Conservation (phyloP, 92 coral and sea anemone genomes). For the Bergia sp. region DNA sequence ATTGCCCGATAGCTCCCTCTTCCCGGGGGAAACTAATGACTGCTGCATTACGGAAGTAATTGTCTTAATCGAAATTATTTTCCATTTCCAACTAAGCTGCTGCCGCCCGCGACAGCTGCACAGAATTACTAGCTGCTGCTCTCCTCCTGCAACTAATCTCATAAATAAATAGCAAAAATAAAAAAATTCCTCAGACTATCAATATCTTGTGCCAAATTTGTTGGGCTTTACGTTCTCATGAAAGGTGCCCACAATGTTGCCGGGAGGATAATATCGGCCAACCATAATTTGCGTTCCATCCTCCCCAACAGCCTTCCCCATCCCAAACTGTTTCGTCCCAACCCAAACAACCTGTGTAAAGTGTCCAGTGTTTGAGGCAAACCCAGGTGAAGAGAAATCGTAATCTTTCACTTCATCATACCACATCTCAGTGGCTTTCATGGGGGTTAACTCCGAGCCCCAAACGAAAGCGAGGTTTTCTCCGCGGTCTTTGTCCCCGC, state of each 20-base stretch:
- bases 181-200: neutral
- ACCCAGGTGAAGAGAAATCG: slow-evolving; percentile 85
- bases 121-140: neutral
- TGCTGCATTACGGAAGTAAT: neutral
- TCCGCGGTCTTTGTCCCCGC: slow-evolving; percentile 87
- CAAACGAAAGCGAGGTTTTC: slow-evolving; percentile 93
- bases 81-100: neutral
- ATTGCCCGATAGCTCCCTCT: neutral
- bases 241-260: slow-evolving; percentile 91
- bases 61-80: no score
- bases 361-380: slow-evolving; percentile 87
- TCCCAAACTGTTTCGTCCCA: slow-evolving; percentile 91
- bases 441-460: slow-evolving; percentile 81
- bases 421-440: slow-evolving; percentile 95
- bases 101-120: slow-evolving; percentile 33
- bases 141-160: neutral
- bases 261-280: slow-evolving; percentile 93
- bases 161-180: neutral
- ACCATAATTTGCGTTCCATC: slow-evolving; percentile 92
- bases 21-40: neutral
- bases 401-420: slow-evolving; percentile 88
- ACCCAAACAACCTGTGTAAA: slow-evolving; percentile 92
- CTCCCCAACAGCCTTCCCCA: slow-evolving; percentile 87
- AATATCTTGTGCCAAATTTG: slow-evolving; percentile 47
- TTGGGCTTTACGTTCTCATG: slow-evolving; percentile 84